phyloP scores from a whole-genome alignment of 2,113 vertebrate species.

The Takifugu bimaculatus region DNA sequence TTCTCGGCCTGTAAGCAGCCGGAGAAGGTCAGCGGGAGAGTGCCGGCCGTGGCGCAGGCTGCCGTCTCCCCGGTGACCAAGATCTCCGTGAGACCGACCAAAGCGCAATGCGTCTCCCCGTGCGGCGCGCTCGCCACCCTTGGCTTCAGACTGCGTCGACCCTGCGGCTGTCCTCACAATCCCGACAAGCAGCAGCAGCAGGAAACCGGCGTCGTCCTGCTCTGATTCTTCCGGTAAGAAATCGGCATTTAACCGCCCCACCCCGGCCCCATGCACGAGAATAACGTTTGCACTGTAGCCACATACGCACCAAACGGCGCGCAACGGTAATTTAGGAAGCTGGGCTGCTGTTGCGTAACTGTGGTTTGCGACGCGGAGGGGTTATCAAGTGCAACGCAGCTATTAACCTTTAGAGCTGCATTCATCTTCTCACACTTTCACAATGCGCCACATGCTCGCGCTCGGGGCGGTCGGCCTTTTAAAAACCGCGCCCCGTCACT shows the following conservation, averaged over 20 bases:
- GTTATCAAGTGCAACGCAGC: conserved; percentile 25
- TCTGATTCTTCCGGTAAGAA: conserved; percentile 93
- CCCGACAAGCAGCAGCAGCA: conserved; percentile 77
- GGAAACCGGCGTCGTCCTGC: conserved; percentile 84
- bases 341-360: conserved; percentile 45
- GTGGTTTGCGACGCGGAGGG: conserved; percentile 38
- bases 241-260: conserved; percentile 34
- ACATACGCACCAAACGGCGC: conserved; percentile 43
- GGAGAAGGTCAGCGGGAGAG: conserved; percentile 81
- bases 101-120: conserved; percentile 64
- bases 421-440: conserved; percentile 1
- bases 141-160: conserved; percentile 80
- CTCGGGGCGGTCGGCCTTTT: conserved; percentile 24
- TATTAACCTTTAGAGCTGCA: conserved; percentile 4
- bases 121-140: conserved; percentile 53
- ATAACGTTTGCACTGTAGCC: conserved; percentile 33
- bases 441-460: conserved; percentile 30
- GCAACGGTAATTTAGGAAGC: conserved; percentile 46
- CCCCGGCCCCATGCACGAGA: conserved; percentile 21
- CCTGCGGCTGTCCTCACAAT: conserved; percentile 83
- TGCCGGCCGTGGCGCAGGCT: conserved; percentile 45
- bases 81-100: conserved; percentile 51
- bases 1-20: conserved; percentile 84
- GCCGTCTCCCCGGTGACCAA: conserved; percentile 30
- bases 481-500: conserved; percentile 53